Base-by-base conservation (phyloP, 2,113 vertebrate genomes). In the Nipponia nippon region DNA sequence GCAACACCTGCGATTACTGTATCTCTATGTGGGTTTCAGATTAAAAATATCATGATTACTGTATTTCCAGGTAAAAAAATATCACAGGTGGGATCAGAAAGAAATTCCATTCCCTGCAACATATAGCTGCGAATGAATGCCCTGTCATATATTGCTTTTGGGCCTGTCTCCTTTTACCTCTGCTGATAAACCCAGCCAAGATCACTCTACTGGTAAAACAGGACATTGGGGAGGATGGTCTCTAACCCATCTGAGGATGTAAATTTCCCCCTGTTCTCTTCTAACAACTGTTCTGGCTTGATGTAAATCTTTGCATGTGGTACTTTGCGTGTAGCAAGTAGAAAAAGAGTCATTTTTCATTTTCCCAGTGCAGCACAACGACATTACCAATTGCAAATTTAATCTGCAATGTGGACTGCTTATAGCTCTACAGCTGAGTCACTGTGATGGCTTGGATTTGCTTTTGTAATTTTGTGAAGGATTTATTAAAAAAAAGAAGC, bases 321-420 rank as follows among this genome's bases (percentile, higher is more conserved):
- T 49, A 40, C 77, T 87, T 34, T 32, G 7, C 3, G 3, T 16
- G 14, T 29, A 73, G 46, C 38, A 84, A 59, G 44, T 55, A 56
- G 42, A 47, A 44, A 87, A 38, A 81, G 76, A 81, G 52, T 52
- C 1, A 82, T 79, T 94, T 87, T 87, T 93, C 73, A 79, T 76
- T 91, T 95, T 72, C 65, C 56, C 73, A 32, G 59, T 30, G 49
- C 56, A 8, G 18, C 69, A 82, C 73, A 92, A 78, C 1, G 7
- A 59, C 84, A 87, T 82, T 95, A 79, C 73, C 87, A 84, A 76
- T 14, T 87, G 65, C 56, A 93, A 71, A 79, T 96, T 85, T 85
- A 84, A 85, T 96, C 84, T 82, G 56, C 69, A 84, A 3, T 34
- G 40, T 93, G 89, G 84, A 87, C 40, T 85, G 69, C 77, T 81